Percentiles rank a stretch among this genome's conserved stretches.
Conservation (phyloP, 2,797 vertebrate species). For the Atherinosoma microstoma region DNA sequence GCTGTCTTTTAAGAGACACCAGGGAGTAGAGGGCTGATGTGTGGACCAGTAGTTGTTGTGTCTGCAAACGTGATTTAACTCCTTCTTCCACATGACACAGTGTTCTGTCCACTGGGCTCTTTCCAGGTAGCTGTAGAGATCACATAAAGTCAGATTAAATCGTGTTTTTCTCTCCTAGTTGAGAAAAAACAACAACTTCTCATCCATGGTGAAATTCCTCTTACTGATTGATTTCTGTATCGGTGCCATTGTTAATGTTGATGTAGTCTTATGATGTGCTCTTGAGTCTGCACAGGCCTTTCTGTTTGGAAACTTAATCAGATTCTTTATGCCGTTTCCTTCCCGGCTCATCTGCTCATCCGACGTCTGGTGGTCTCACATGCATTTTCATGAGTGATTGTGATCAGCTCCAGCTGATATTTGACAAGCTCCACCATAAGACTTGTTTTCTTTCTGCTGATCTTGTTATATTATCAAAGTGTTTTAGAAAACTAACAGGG, state of each 20-base stretch:
- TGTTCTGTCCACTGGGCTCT: neutral
- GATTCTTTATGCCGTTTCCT: neutral
- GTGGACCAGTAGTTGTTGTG: conserved; percentile 25
- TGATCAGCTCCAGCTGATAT: neutral
- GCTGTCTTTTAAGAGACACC: conserved; percentile 25
- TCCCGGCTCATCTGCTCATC: neutral
- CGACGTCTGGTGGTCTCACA: neutral
- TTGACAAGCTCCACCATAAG: neutral
- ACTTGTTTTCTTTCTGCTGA: neutral
- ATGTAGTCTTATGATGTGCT: neutral
- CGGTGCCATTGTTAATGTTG: neutral
- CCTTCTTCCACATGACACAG: too few species aligned
- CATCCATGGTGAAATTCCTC: neutral
- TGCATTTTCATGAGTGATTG: neutral
- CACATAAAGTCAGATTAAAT: neutral
- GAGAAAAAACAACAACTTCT: neutral
- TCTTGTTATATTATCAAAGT: neutral
- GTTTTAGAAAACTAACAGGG: neutral
- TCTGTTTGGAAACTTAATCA: neutral
- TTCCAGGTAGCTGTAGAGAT: neutral
- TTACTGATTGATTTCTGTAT: neutral
- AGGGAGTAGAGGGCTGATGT: conserved; percentile 6
- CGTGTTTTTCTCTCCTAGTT: neutral
- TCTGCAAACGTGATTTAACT: neutral
- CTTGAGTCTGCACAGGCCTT: neutral